These are phyloP conservation scores for Heterocephalus glaber DNA, from an alignment of 2,113 vertebrate genomes.

Conservation along the genomic window DNA sequence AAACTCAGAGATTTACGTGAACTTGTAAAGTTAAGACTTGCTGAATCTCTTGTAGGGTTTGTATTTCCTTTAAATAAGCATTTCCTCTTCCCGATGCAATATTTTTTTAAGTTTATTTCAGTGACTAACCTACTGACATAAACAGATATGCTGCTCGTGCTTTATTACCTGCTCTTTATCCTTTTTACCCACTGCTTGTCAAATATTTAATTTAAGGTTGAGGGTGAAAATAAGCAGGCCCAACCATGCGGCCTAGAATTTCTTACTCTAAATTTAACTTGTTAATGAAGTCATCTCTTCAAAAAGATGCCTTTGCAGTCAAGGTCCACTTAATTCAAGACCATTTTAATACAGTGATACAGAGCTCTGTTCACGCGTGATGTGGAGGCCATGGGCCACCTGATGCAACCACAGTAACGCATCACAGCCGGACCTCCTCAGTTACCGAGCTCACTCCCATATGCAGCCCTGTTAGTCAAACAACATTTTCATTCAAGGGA, in stretches of 20 bases:
- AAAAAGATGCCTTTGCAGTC: constrained; percentile 45
- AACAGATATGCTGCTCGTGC: constrained; percentile 70
- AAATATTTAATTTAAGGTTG: constrained; percentile 82
- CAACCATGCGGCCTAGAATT: constrained; percentile 72
- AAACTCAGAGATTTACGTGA: constrained; percentile 76
- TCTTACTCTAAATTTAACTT: constrained; percentile 77
- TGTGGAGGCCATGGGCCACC: constrained; percentile 68
- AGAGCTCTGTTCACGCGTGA: constrained; percentile 54
- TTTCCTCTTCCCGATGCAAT: constrained; percentile 65
- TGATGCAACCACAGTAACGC: constrained; percentile 58
- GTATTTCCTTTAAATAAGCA: constrained; percentile 72
- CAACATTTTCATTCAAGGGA: background rate
- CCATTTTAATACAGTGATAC: constrained; percentile 59
- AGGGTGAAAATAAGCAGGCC: constrained; percentile 80
- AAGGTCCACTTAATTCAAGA: constrained; percentile 72
- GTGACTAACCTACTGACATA: constrained; percentile 78
- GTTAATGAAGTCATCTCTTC: constrained; percentile 22
- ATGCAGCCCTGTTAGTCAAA: constrained; percentile 77
- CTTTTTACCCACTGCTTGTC: constrained; percentile 73
- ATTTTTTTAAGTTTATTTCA: constrained; percentile 55
- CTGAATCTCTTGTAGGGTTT: constrained; percentile 77
- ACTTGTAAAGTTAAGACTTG: constrained; percentile 74
- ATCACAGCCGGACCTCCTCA: constrained; percentile 70
- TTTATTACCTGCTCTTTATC: constrained; percentile 77
- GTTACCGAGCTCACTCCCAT: constrained; percentile 58